phyloP scores from a whole-genome alignment of 92 coral and sea anemone genomes.

The Palythoa caribaeorum region DNA sequence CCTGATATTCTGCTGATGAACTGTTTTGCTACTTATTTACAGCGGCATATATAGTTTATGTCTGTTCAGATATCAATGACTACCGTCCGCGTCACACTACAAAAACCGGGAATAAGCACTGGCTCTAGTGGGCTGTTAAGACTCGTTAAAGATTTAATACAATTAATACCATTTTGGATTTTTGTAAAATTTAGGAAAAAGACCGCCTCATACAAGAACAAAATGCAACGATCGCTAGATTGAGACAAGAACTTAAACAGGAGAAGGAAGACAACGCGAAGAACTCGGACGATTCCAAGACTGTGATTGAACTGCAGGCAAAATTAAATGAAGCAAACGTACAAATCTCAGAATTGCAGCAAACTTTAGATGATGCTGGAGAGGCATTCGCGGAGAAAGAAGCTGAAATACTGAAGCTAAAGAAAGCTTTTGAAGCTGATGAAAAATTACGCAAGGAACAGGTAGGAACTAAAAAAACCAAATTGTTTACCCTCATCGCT shows the following conservation, averaged over 20 bases:
- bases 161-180: neutral
- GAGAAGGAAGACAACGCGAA: constrained; percentile 44
- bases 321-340: constrained; percentile 59
- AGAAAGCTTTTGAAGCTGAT: constrained; percentile 63
- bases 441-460: constrained; percentile 67
- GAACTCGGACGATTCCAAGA: constrained; percentile 41
- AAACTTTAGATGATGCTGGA: constrained; percentile 75
- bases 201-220: constrained; percentile 57
- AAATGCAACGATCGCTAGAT: constrained; percentile 61
- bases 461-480: constrained; percentile 37
- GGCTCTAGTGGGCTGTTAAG: too few species aligned
- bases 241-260: constrained; percentile 67
- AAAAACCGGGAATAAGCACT: too few species aligned
- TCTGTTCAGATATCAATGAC: too few species aligned
- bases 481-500: neutral
- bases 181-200: constrained; percentile 44
- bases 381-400: constrained; percentile 76
- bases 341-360: constrained; percentile 61
- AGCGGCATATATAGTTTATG: too few species aligned
- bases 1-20: too few species aligned
- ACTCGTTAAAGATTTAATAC: too few species aligned
- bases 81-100: too few species aligned
- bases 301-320: constrained; percentile 56
- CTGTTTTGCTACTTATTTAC: too few species aligned
- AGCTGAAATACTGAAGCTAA: constrained; percentile 63